Evolutionary conservation across 2,888 invertebrate species (phyloP).

Genomic region (Patella depressa): DNA sequence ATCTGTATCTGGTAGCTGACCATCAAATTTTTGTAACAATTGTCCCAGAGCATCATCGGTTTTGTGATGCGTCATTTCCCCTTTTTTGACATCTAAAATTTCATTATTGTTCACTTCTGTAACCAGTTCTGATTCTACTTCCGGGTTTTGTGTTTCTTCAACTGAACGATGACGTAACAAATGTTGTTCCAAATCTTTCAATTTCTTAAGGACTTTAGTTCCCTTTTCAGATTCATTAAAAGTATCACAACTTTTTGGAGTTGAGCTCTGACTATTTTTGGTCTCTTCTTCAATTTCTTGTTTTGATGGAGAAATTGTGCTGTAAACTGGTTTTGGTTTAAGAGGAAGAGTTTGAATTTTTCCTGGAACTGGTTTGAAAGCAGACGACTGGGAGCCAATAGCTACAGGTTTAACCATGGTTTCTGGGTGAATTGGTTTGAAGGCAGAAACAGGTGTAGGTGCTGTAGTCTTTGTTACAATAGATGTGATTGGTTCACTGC

Average conservation of each 20-base stretch:
- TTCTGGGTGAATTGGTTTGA: conserved; percentile 46
- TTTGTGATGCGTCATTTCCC: not conserved
- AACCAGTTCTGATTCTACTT: conserved; percentile 39
- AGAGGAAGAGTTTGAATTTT: conserved; percentile 34
- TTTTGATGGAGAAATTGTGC: conserved; percentile 10
- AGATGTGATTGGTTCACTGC: not conserved
- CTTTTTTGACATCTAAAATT: not conserved
- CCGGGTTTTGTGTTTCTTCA: conserved; percentile 46
- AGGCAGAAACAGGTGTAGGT: conserved; percentile 35
- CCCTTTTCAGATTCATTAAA: conserved; percentile 32
- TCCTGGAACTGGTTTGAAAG: conserved; percentile 54
- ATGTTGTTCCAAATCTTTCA: conserved; percentile 64
- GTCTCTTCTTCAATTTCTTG: conserved; percentile 36
- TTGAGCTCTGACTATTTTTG: conserved; percentile 32
- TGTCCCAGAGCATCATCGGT: not conserved
- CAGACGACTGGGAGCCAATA: conserved; percentile 40
- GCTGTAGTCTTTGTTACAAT: conserved; percentile 17
- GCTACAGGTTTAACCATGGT: conserved; percentile 30
- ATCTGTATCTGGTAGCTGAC: conserved; percentile 52
- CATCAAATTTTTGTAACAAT: conserved; percentile 44
- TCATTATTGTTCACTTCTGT: conserved; percentile 1
- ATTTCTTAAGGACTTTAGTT: conserved; percentile 55
- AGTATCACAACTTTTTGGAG: conserved; percentile 27
- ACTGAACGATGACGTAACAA: conserved; percentile 53
- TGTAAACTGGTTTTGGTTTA: conserved; percentile 16